Percentiles rank a stretch among this genome's conserved stretches.
phyloP scores from a whole-genome alignment of 1,140 invertebrate genomes.

The Drosophila ficusphila region DNA sequence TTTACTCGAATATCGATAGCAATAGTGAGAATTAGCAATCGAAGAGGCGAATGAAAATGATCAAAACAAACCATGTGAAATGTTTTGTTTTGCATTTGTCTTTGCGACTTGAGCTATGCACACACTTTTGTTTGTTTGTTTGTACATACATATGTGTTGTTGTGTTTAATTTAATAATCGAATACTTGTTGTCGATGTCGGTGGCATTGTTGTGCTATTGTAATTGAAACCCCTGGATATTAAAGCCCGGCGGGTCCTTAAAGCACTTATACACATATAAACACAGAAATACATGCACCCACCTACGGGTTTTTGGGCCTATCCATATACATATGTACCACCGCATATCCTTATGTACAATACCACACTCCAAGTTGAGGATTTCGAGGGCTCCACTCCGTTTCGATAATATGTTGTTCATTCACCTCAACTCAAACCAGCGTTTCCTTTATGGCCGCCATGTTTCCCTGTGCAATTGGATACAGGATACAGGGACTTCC shows the following conservation, averaged over 20 bases:
- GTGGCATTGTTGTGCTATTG: conserved; percentile 38
- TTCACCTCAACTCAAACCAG: conserved; percentile 64
- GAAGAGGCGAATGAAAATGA: conserved; percentile 24
- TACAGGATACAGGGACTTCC: conserved; percentile 4
- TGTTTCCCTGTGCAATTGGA: conserved; percentile 38
- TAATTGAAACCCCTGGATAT: conserved; percentile 28
- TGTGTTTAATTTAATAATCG: conserved; percentile 26
- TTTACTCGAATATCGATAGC: conserved; percentile 23
- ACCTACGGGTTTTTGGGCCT: conserved; percentile 4
- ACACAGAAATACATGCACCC: conserved; percentile 9
- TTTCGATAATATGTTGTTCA: conserved; percentile 74
- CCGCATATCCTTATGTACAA: conserved; percentile 30
- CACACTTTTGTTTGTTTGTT: not conserved
- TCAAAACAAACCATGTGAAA: conserved; percentile 33
- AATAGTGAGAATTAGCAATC: conserved; percentile 11
- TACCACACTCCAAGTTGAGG: conserved; percentile 21
- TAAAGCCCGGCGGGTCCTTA: conserved; percentile 16
- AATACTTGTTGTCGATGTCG: conserved; percentile 11
- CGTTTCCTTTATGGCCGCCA: conserved; percentile 31
- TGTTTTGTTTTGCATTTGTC: conserved; percentile 29
- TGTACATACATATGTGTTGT: conserved; percentile 9
- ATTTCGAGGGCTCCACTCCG: conserved; percentile 43
- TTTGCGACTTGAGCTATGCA: not conserved
- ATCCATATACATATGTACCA: conserved; percentile 29
- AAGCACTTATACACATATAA: conserved; percentile 2